phyloP scores from a whole-genome alignment of 2,113 vertebrate species.

The Strigops habroptila region DNA sequence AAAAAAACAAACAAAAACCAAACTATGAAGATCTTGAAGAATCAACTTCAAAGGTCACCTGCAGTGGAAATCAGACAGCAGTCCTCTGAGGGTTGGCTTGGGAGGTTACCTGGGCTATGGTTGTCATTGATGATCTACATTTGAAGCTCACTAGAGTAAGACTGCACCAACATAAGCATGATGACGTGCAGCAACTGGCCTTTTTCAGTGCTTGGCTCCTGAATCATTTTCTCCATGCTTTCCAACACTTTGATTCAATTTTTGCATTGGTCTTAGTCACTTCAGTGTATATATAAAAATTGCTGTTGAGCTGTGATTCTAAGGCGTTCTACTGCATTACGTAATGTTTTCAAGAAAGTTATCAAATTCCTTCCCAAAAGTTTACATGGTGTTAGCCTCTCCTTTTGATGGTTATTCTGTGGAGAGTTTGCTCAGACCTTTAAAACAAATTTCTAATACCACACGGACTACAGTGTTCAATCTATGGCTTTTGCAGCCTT shows the following conservation, averaged over 20 bases:
- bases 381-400: neutral
- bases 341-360: neutral
- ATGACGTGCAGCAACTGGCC: neutral
- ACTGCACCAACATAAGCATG: neutral
- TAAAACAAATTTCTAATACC: neutral
- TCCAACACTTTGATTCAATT: neutral
- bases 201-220: neutral
- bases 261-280: neutral
- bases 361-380: neutral
- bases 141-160: neutral
- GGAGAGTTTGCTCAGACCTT: neutral
- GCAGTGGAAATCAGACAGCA: neutral
- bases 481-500: neutral
- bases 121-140: neutral
- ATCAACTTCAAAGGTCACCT: neutral
- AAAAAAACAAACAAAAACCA: neutral
- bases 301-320: neutral
- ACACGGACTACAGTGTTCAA: neutral
- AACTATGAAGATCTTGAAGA: neutral
- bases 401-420: neutral
- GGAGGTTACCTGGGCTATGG: neutral
- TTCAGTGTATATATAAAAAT: neutral
- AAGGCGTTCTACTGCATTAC: neutral
- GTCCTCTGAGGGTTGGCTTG: neutral
- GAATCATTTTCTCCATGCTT: neutral